Percentiles rank a stretch among this genome's conserved stretches.
Evolutionary conservation across 2,888 invertebrate genomes (phyloP).

Genomic region (Nomada flava): DNA sequence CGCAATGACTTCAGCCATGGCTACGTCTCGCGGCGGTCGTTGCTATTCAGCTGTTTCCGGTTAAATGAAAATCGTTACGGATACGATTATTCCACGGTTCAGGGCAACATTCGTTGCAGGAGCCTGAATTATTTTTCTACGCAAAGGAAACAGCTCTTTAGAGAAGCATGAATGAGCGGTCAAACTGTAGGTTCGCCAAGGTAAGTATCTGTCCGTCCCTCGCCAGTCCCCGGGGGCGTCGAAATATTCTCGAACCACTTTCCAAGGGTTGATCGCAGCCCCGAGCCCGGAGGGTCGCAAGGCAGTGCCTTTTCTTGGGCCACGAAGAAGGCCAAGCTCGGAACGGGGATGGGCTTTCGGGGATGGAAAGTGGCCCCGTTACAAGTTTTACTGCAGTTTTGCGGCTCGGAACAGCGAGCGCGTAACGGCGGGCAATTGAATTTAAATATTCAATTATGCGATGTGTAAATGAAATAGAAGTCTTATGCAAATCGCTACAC

Average conservation of each 20-base stretch:
- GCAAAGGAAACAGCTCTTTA: neutral
- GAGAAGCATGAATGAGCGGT: neutral
- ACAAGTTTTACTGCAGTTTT: conserved; percentile 85
- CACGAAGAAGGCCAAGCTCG: conserved; percentile 20
- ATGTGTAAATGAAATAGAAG: conserved; percentile 86
- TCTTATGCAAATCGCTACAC: conserved; percentile 85
- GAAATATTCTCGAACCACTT: conserved; percentile 77
- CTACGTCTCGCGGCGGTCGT: neutral
- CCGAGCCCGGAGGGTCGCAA: conserved; percentile 47
- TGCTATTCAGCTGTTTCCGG: too few relatives aligned
- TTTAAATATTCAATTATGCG: conserved; percentile 85
- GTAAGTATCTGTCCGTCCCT: conserved; percentile 55
- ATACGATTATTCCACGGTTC: too few relatives aligned
- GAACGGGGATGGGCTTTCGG: conserved; percentile 65
- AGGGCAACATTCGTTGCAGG: too few relatives aligned
- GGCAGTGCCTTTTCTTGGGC: conserved; percentile 53
- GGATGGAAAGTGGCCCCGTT: conserved; percentile 83
- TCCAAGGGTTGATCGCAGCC: conserved; percentile 71
- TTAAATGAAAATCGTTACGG: too few relatives aligned
- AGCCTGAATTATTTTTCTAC: too few relatives aligned
- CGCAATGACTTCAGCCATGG: neutral
- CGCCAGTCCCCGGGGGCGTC: conserved; percentile 57
- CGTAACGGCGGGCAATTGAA: conserved; percentile 84
- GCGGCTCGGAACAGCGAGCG: conserved; percentile 84
- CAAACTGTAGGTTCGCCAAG: neutral